Base-by-base conservation (phyloP, 1,140 invertebrate species). In the Octopus sinensis region DNA sequence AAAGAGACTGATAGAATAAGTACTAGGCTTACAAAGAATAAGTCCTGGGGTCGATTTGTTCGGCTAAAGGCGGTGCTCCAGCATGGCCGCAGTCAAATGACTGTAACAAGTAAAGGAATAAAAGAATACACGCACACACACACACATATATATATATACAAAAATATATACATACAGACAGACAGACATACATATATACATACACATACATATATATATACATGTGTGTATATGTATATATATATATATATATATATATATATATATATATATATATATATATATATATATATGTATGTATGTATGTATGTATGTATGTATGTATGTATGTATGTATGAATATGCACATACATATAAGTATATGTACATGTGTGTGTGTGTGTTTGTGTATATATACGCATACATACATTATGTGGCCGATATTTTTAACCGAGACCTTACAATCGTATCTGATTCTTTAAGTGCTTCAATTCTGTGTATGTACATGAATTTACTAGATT, bases 201-300 rank as follows among this genome's bases (percentile, higher is more conserved):
- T 62, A 17, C 17, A 62, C 17, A 62, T 62, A 17, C 17, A 62
- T 62, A 62, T 62, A 62, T 62, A 62, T 62, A 17, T 62, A 62
- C 17, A 62, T 79, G 53, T 79, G 52, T 79, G 53, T 79, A 53
- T 79, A 79, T 79, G 52, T 79, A 79, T 79, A 53, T 53, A 79
- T 79, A 53, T 79, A 53, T 79, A 53, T 79, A 79, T 79, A 52
- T 79, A 79, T 79, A 53, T 79, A 79, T 79, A 53, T 79, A 79
- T 51, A 53, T 79, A 79, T 79, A 53, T 79, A 79, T 79, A 79
- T 79, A 52, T 79, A 79, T 79, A 53, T 79, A 79, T 79, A 53
- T 79, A 79, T 79, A 52, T 79, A 79, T 79, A 52, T 79, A 79
- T 79, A 52, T 79, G 52, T 79, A 10, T 79, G 52, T 53, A 79